Evolutionary conservation across 2,888 invertebrate genomes (phyloP), one percentile per base, ranked within the genome.

Genomic region (Melinopterus prodromus): DNA sequence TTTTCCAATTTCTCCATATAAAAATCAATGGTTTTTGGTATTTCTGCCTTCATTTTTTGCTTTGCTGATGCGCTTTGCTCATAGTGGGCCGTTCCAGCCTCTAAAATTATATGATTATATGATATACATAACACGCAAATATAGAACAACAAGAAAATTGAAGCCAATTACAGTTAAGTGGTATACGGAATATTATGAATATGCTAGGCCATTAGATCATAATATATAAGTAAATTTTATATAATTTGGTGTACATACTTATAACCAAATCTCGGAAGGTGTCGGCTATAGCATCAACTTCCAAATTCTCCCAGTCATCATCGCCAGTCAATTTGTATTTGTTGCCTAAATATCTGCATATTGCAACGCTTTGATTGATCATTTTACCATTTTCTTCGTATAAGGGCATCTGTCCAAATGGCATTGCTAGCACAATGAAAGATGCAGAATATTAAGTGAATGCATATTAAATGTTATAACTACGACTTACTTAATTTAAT

Each of bases 381-480:
- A 88, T 85, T 85, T 92, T 92, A 6, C 93, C 93, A 81, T 93
- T 92, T 1, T 93, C 88, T 87, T 92, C 92, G 76, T 94, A 84
- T 0, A 93, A 87, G 0, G 94, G 94, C 81, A 92, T 86, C 86
- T 92, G 92, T 0, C 93, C 93, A 85, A 92, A 93, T 71, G 93
- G 93, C 89, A 90, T 92, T 77, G 89, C 90, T 93, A 86, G n/a
- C 69, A 81, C 16, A 80, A 70, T 71, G 37, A 71, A 26, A 26
- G 1, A 26, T 26, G 26, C 26, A 26, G 1, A 26, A 26, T 3
- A 26, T 26, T 26, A 26, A 26, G 26, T 26, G 26, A 26, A 26
- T 26, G 26, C 1, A 26, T 26, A 26, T 26, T 26, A n/a, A 74
- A 71, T 71, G 35, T 16, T 38, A 14, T 35, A 69, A 26, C 70